phyloP scores from a whole-genome alignment of 2,888 invertebrate genomes.

The Bembecia ichneumoniformis region DNA sequence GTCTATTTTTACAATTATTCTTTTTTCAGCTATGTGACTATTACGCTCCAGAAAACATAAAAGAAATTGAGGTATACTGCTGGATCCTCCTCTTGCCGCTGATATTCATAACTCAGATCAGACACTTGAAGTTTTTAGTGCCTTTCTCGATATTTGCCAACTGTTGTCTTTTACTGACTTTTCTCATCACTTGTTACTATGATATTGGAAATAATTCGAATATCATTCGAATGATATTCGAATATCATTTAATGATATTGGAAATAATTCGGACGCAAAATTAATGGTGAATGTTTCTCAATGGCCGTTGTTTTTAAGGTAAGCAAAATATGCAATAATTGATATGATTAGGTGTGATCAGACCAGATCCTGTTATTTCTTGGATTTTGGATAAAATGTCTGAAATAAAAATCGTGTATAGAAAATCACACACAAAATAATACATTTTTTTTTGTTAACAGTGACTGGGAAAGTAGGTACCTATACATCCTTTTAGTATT shows the following conservation, averaged over 20 bases:
- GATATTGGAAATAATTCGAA: constrained; percentile 39
- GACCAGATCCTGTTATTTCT: no score
- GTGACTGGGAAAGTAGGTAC: no score
- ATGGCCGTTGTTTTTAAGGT: constrained; percentile 88
- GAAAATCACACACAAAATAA: no score
- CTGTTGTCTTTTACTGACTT: constrained; percentile 80
- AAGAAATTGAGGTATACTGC: constrained; percentile 75
- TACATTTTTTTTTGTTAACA: no score
- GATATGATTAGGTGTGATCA: no score
- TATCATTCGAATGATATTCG: no score
- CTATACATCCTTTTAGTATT: no score
- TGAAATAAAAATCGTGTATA: no score
- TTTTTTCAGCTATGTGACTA: constrained; percentile 68
- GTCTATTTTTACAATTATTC: neutral
- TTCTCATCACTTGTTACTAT: constrained; percentile 86
- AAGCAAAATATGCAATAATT: constrained; percentile 6
- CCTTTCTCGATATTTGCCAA: constrained; percentile 93
- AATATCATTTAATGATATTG: constrained; percentile 74
- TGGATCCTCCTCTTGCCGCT: constrained; percentile 77
- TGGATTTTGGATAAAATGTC: no score
- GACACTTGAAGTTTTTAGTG: constrained; percentile 85
- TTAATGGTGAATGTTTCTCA: constrained; percentile 56
- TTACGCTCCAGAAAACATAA: constrained; percentile 39
- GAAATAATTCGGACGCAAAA: constrained; percentile 34
- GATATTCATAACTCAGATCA: constrained; percentile 76